Evolutionary conservation across 2,797 vertebrate species (phyloP).

Genomic region (Falco peregrinus): DNA sequence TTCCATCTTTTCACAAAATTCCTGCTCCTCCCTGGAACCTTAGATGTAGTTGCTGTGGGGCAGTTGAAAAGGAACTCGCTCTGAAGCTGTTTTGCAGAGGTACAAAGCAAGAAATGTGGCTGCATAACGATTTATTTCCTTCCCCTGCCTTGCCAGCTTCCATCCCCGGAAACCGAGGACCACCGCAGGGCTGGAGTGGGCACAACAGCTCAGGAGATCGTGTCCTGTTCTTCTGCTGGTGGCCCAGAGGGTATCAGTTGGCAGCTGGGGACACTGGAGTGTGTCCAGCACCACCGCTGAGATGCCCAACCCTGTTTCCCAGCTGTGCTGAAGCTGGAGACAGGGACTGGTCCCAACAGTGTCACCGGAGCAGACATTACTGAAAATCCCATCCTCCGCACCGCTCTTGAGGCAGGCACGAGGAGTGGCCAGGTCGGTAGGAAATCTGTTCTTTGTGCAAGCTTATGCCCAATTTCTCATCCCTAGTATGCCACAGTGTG

Average conservation of each 20-base stretch:
- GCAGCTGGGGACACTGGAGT: neutral
- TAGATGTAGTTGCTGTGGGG: neutral
- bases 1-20: neutral
- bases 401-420: neutral
- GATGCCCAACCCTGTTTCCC: neutral
- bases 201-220: neutral
- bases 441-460: neutral
- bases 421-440: rapidly evolving
- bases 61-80: neutral
- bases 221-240: neutral
- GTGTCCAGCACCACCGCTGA: neutral
- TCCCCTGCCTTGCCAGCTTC: neutral
- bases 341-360: neutral
- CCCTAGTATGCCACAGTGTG: neutral
- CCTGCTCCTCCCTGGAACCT: neutral
- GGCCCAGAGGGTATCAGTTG: neutral
- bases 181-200: neutral
- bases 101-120: neutral
- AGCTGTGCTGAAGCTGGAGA: neutral
- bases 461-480: neutral
- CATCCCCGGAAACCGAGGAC: neutral
- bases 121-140: neutral
- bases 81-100: neutral
- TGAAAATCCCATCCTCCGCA: rapidly evolving
- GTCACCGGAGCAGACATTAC: neutral